Evolutionary conservation across 2,797 vertebrate species (phyloP), one percentile per base, ranked within the genome.

Genomic region (Mus caroli): DNA sequence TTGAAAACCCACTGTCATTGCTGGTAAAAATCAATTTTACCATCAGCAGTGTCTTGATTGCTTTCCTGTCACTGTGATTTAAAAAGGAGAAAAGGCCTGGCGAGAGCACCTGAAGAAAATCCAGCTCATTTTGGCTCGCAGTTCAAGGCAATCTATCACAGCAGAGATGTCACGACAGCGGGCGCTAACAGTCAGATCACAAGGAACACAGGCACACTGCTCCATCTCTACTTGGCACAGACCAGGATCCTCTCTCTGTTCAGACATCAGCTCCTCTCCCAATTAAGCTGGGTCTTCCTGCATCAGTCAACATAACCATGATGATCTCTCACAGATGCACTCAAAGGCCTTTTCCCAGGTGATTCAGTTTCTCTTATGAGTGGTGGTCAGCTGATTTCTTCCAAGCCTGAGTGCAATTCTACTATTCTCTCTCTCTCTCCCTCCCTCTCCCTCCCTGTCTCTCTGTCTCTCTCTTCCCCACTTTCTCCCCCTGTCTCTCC

Each of bases 321-420:
- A 28, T 28, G 22, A 56, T 40, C 24, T 26, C 22, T 56, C 52
- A 54, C 4, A 13, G 67, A 40, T 73, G n/a, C 11, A 14, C 50
- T 87, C 84, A 37, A 56, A 58, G 62, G 19, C 43, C 11, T 24
- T 24, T 14, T 24, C 60, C 43, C 43, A 6, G 82, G 62, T 85
- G 62, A 85, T 24, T 52, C 54, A 40, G 15, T n/a, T 88, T 5
- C 50, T 69, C 37, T 54, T 26, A 56, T 54, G 56, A 58, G 37
- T 46, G 85, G 34, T 43, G 88, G 71, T 19, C 12, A 24, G 17
- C 50, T 91, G 19, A 56, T 79, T 94, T 90, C 95, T 94, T 93
- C 56, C 40, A 71, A 60, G 40, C 24, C 58, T 92, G 24, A 50
- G 26, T 52, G 64, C 6, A 52, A 12, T 15, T 96, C 85, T 96